Evolutionary conservation across 1,140 invertebrate genomes (phyloP).

Genomic region (Tribolium madens): DNA sequence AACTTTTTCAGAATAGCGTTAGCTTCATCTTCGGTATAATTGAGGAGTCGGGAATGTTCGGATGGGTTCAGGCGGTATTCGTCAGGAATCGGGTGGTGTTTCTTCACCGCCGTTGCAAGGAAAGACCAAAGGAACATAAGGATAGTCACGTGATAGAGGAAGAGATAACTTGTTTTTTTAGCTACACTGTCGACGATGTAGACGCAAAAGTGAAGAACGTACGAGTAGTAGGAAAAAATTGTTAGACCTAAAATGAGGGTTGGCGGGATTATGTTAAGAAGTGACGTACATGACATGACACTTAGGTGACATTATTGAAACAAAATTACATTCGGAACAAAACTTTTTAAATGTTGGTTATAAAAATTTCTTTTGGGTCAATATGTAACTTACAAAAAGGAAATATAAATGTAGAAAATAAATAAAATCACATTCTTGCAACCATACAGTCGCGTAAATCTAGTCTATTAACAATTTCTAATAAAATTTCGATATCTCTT

Average conservation of each 20-base stretch:
- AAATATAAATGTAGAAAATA: neutral
- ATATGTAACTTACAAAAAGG: no score
- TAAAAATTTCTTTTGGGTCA: no score
- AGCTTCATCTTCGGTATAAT: constrained; percentile 46
- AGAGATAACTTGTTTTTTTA: constrained; percentile 77
- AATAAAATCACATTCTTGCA: neutral
- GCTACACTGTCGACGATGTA: constrained; percentile 72
- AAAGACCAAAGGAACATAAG: constrained; percentile 87
- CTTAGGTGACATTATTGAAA: neutral
- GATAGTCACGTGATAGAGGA: constrained; percentile 88
- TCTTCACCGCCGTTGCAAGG: constrained; percentile 64
- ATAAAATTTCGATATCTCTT: constrained; percentile 2
- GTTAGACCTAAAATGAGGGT: constrained; percentile 89
- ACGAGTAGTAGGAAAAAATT: constrained; percentile 95
- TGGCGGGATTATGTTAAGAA: constrained; percentile 76
- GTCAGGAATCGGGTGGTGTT: constrained; percentile 48
- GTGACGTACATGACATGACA: constrained; percentile 47
- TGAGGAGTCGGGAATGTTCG: constrained; percentile 44
- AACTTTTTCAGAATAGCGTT: constrained; percentile 53
- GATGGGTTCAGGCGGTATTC: constrained; percentile 49
- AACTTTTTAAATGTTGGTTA: neutral
- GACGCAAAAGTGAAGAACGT: constrained; percentile 91
- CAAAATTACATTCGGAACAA: neutral
- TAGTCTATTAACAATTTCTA: constrained; percentile 2
- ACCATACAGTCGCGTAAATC: constrained; percentile 3